A percentile compares a stretch with the other conserved stretches of the same genome.
phyloP scores from a whole-genome alignment of 2,113 vertebrate genomes.

The Picathartes gymnocephalus region DNA sequence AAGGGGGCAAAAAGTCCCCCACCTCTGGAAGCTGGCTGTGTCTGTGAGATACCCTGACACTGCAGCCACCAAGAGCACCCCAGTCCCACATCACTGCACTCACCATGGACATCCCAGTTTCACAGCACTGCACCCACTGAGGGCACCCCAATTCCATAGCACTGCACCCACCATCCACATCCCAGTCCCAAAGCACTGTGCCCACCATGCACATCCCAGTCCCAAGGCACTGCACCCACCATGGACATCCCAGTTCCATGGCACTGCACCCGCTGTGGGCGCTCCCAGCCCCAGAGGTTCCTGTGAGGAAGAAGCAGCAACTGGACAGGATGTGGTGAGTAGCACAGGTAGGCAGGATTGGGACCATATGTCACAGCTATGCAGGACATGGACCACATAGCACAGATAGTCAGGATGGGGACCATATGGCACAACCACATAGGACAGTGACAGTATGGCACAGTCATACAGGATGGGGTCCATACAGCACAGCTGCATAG shows the following conservation, averaged over 20 bases:
- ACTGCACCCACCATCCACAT: neutral
- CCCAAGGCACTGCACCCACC: accelerated
- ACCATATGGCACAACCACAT: neutral
- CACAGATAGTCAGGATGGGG: neutral
- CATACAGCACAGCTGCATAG: accelerated
- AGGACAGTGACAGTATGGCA: neutral
- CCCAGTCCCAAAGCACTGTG: accelerated
- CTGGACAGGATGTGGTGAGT: too few species aligned
- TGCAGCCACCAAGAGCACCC: neutral
- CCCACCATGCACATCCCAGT: neutral
- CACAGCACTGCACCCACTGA: neutral
- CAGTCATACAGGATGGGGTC: too few species aligned
- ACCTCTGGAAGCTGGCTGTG: neutral
- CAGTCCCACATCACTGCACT: neutral
- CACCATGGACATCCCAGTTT: neutral
- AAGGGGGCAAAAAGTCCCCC: neutral
- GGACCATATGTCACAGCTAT: neutral
- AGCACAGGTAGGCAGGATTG: neutral
- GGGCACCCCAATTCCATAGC: neutral
- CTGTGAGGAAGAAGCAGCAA: neutral
- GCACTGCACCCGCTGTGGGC: neutral
- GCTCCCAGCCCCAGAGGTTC: neutral
- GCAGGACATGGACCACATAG: accelerated
- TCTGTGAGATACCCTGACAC: neutral
- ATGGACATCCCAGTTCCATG: neutral